These are phyloP conservation scores for Anniella stebbinsi DNA, from an alignment of 2,797 vertebrate genomes.

Conservation along the genomic window DNA sequence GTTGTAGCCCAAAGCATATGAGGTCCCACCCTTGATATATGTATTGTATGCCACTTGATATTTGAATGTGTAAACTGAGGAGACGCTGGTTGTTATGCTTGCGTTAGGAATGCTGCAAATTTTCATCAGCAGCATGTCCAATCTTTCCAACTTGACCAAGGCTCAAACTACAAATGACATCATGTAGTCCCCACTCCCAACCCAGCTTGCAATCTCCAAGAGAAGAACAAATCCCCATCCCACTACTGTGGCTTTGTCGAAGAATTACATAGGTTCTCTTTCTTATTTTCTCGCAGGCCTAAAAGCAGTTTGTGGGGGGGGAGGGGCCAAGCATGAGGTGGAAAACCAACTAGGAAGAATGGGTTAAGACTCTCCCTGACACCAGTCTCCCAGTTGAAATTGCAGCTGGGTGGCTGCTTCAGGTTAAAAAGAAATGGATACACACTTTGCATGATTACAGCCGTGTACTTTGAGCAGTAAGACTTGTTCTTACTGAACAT, in stretches of 20 bases:
- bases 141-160: neutral
- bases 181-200: neutral
- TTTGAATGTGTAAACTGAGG: neutral
- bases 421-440: neutral
- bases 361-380: neutral
- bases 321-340: neutral
- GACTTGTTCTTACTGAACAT: no score
- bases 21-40: neutral
- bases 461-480: neutral
- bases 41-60: neutral
- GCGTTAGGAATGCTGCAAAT: neutral
- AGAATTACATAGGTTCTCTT: neutral
- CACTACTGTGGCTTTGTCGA: neutral
- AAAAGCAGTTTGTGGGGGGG: neutral
- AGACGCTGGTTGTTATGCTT: neutral
- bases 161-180: neutral
- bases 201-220: neutral
- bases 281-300: neutral
- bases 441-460: neutral
- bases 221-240: no score
- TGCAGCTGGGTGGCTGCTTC: neutral
- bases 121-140: neutral
- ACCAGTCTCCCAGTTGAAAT: no score
- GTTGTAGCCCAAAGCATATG: no score
- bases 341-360: neutral